Conservation (phyloP, 2,797 vertebrate genomes). For the Phataginus tricuspis region DNA sequence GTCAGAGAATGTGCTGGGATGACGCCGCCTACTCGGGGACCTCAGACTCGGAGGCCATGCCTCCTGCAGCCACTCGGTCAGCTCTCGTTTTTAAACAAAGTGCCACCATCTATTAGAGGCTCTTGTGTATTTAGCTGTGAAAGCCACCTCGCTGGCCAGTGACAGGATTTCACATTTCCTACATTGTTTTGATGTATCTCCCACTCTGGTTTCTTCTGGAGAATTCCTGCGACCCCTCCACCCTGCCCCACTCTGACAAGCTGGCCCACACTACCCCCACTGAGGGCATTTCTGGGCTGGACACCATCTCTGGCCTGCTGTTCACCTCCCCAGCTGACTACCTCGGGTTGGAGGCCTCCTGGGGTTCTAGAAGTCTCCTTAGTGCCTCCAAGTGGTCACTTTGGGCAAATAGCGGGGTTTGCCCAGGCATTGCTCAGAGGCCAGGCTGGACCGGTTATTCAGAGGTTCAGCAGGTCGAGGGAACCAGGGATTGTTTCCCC, state of each 20-base stretch:
- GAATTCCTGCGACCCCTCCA: too few relatives aligned
- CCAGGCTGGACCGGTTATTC: not conserved
- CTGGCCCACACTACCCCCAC: too few relatives aligned
- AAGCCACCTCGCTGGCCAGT: fast-evolving
- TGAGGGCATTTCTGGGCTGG: not conserved
- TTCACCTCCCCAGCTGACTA: not conserved
- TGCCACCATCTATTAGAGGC: not conserved
- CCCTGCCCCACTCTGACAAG: too few relatives aligned
- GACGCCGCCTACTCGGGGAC: not conserved
- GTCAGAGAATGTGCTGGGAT: not conserved
- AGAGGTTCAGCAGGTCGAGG: not conserved
- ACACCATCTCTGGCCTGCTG: not conserved
- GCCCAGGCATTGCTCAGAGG: too few relatives aligned
- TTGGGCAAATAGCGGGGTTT: too few relatives aligned
- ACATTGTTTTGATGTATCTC: too few relatives aligned
- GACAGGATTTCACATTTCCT: not conserved
- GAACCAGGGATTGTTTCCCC: not conserved
- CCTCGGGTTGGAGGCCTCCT: not conserved
- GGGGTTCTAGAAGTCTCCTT: not conserved
- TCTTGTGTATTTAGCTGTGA: not conserved
- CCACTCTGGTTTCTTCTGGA: not conserved
- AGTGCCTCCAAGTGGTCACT: not conserved
- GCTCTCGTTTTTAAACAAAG: not conserved
- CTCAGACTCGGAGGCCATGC: fast-evolving
- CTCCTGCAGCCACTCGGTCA: not conserved